phyloP scores from a whole-genome alignment of 2,797 vertebrate genomes.

The Neosilurus mollespiculum region DNA sequence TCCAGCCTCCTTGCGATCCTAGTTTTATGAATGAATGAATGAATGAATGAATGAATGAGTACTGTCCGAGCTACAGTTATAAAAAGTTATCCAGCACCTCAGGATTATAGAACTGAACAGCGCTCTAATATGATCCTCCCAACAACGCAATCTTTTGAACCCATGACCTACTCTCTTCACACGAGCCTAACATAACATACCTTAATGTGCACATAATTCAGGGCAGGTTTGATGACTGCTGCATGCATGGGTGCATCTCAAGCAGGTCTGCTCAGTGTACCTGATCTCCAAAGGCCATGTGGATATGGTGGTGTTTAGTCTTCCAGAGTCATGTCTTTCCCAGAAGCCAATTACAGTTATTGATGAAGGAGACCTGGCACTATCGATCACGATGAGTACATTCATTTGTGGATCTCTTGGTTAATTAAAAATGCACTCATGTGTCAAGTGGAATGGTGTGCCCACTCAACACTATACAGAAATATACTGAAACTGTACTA shows the following conservation, averaged over 20 bases:
- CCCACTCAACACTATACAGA: conserved; percentile 53
- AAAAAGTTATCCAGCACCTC: neutral
- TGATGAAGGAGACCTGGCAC: conserved; percentile 61
- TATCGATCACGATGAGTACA: conserved; percentile 66
- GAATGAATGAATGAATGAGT: too few relatives aligned
- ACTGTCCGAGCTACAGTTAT: neutral
- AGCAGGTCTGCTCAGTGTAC: conserved; percentile 66
- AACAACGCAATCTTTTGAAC: neutral
- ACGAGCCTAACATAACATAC: conserved; percentile 26
- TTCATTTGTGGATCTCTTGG: conserved; percentile 60
- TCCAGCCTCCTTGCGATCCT: too few relatives aligned
- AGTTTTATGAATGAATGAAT: too few relatives aligned
- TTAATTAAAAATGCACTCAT: conserved; percentile 66
- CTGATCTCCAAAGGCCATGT: conserved; percentile 29
- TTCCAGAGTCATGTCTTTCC: conserved; percentile 47
- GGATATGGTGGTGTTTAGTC: conserved; percentile 54
- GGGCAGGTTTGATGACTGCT: conserved; percentile 35
- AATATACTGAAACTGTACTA: conserved; percentile 37
- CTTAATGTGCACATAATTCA: conserved; percentile 36
- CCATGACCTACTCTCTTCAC: neutral
- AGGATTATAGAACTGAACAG: neutral
- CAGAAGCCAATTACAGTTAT: conserved; percentile 68
- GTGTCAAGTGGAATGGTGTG: conserved; percentile 56
- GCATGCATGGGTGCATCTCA: conserved; percentile 70
- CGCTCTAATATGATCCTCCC: neutral